Evolutionary conservation across 2,888 invertebrate species (phyloP).

Genomic region (Agrochola litura): DNA sequence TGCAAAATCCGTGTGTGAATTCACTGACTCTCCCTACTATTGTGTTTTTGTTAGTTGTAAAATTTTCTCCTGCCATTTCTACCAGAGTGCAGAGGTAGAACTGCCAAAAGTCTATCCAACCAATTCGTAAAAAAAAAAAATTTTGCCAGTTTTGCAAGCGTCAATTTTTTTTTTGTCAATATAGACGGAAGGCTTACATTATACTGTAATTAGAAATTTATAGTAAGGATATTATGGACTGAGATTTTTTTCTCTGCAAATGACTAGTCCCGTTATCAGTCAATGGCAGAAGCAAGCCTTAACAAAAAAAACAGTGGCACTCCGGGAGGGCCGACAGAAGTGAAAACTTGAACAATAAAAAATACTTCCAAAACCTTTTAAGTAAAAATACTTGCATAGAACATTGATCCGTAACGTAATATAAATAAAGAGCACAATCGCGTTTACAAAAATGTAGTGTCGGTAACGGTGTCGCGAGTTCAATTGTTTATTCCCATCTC

Average conservation of each 20-base stretch:
- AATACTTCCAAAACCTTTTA: no score
- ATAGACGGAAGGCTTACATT: background rate
- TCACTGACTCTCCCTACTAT: background rate
- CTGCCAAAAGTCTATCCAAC: background rate
- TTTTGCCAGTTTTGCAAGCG: background rate
- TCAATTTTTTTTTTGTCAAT: background rate
- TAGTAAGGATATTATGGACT: no score
- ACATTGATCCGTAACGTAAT: no score
- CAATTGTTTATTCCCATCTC: no score
- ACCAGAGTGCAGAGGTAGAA: background rate
- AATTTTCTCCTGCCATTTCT: constrained; percentile 3
- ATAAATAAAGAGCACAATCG: no score
- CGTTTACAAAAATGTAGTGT: no score
- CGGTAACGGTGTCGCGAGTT: no score
- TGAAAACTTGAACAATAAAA: no score
- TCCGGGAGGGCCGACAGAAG: no score
- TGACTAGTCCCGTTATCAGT: background rate
- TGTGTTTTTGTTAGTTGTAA: constrained; percentile 1
- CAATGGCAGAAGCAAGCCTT: background rate
- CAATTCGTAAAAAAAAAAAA: background rate
- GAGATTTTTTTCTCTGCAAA: background rate
- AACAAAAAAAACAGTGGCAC: background rate
- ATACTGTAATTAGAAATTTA: background rate
- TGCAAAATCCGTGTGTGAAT: constrained; percentile 23
- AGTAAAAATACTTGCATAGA: no score